phyloP scores from a whole-genome alignment of 2,888 invertebrate genomes.

The Pterostichus madidus region DNA sequence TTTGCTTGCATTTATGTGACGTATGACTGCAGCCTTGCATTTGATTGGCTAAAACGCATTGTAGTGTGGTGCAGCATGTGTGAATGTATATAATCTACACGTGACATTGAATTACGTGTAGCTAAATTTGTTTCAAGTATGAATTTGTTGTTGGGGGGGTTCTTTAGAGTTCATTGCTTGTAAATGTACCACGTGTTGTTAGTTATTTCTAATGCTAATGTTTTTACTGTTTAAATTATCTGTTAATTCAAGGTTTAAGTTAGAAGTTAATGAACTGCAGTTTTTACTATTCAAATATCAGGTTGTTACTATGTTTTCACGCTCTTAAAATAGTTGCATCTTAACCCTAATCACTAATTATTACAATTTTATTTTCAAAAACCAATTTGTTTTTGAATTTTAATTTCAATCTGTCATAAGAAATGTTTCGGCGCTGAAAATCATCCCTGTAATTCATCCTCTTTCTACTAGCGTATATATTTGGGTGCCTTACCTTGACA shows the following conservation, averaged over 20 bases:
- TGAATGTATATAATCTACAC: constrained; percentile 47
- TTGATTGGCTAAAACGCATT: constrained; percentile 35
- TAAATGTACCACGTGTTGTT: not conserved
- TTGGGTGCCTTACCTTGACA: no score
- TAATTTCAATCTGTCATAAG: no score
- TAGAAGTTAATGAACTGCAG: constrained; percentile 29
- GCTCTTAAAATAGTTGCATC: no score
- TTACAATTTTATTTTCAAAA: no score
- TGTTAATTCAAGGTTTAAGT: constrained; percentile 17
- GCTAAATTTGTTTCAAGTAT: constrained; percentile 27
- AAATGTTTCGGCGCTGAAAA: no score
- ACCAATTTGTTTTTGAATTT: no score
- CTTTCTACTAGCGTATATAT: no score
- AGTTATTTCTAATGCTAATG: constrained; percentile 25
- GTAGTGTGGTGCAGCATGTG: not conserved
- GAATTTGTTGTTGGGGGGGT: constrained; percentile 16
- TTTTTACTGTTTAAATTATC: constrained; percentile 39
- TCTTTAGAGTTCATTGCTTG: constrained; percentile 36
- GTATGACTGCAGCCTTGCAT: constrained; percentile 36
- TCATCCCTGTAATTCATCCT: no score
- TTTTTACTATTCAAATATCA: constrained; percentile 12
- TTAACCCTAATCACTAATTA: no score
- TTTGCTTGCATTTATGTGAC: constrained; percentile 48
- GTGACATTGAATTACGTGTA: constrained; percentile 44
- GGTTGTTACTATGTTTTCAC: not conserved